Base-by-base conservation (phyloP, 2,888 invertebrate genomes). In the Hofmannophila pseudospretella region DNA sequence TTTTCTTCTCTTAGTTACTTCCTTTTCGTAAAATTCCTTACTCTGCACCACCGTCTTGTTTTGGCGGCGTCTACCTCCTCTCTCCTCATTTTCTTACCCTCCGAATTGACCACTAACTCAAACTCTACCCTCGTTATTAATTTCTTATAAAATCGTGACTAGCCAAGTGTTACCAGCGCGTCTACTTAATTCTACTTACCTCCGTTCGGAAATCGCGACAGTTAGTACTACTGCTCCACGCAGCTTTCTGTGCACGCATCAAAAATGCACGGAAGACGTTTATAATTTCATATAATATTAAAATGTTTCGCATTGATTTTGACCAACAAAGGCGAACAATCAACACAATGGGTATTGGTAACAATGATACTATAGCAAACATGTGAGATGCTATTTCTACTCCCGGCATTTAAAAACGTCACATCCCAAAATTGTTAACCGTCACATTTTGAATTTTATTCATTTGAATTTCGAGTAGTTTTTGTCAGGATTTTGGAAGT, bases 281-380 rank as follows among this genome's bases (percentile, higher is more conserved):
- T 78, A 84, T 85, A 85, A 84, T 85, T 85, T 81, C 75, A 32
- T 32, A 78, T 76, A 80, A 84, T 85, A 86, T 86, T 86, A 86
- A 84, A 85, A 85, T 84, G 85, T 85, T 84, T 85, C 82, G 64
- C 82, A 84, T 84, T 79, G 82, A 84, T 82, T 67, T 60, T 50
- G 47, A 38, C 58, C 61, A 68, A 82, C 84, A 79, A 80, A 65
- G 54, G 54, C 44, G 72, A 81, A 85, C 84, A 86, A 85, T 79
- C 49, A 47, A 54, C 51, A 86, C 84, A 85, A 86, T 81, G 65
- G 77, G 82, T 80, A 62, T 81, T 79, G 67, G 73, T 82, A 84
- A 86, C 86, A 85, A 86, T 86, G 85, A 84, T 81, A 79, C 74
- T 80, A 76, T 67, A 66, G 74, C 84, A 85, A 86, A 86, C 85